phyloP scores from a whole-genome alignment of 2,113 vertebrate genomes.

The Oenanthe melanoleuca region DNA sequence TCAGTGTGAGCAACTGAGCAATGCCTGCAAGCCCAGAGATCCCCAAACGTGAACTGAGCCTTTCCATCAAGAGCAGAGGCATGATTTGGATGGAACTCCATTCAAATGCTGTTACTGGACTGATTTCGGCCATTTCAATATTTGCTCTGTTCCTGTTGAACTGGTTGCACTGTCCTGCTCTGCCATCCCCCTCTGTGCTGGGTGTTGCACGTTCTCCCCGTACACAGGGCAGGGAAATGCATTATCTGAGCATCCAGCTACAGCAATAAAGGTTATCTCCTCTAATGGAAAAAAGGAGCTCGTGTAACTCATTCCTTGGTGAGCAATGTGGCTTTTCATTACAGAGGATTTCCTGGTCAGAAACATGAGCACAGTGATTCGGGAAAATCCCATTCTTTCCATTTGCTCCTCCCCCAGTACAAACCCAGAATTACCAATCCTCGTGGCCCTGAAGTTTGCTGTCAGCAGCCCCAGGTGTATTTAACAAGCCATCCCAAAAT shows the following conservation, averaged over 20 bases:
- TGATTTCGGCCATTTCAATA: background rate
- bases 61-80: background rate
- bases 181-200: background rate
- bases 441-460: background rate
- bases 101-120: background rate
- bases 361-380: rapidly evolving
- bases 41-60: background rate
- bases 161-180: background rate
- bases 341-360: background rate
- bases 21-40: background rate
- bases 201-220: background rate
- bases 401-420: background rate
- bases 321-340: background rate
- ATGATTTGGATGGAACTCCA: background rate
- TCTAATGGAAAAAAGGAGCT: background rate
- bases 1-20: background rate
- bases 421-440: background rate
- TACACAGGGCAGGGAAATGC: background rate
- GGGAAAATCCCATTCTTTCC: background rate
- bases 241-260: background rate
- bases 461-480: rapidly evolving
- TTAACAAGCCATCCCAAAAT: rapidly evolving
- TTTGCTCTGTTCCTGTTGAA: background rate
- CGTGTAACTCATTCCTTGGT: background rate
- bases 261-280: background rate